Base-by-base conservation (phyloP, 1,140 invertebrate genomes). In the Cataglyphis hispanica region DNA sequence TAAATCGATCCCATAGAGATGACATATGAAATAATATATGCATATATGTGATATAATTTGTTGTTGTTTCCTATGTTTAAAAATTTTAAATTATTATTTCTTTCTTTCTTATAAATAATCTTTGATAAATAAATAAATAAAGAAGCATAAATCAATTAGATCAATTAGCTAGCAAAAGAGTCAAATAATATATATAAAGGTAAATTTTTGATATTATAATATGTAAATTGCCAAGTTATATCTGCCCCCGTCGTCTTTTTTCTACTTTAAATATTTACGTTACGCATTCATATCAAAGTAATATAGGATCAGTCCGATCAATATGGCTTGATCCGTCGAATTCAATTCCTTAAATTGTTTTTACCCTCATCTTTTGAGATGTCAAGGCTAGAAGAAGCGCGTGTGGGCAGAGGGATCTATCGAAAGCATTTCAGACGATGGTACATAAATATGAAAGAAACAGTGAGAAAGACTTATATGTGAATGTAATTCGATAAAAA, bases 311-410 rank as follows among this genome's bases (percentile, higher is more conserved):
- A 53, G n/a, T 67, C 16, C 7, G 31, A 53, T 78, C 27, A 78
- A 66, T 77, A 53, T 37, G 27, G 6, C 27, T 43, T 53, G 43
- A 63, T 78, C 25, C 27, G 46, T 22, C 67, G 46, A 3, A 19
- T 34, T 56, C 76, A 50, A 66, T 78, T 66, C 11, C n/a, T 66
- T 50, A 66, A 78, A 78, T 78, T 78, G 76, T 66, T 66, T 78
- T 66, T n/a, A 66, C n/a, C 43, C 61, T 40, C n/a, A 0, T 37
- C 37, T n/a, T 25, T 27, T 19, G 40, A 46, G 31, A 50, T 53
- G 43, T 50, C 37, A 66, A 53, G 43, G 46, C 16, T 27, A 13
- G 34, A 19, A 37, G 50, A 25, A 25, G 3, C 27, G 27, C 13
- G 40, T 61, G 53, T 25, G 58, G 58, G 40, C n/a, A 37, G 22